Conservation (phyloP, 2,113 vertebrate genomes). For the Phaethornis superciliosus region DNA sequence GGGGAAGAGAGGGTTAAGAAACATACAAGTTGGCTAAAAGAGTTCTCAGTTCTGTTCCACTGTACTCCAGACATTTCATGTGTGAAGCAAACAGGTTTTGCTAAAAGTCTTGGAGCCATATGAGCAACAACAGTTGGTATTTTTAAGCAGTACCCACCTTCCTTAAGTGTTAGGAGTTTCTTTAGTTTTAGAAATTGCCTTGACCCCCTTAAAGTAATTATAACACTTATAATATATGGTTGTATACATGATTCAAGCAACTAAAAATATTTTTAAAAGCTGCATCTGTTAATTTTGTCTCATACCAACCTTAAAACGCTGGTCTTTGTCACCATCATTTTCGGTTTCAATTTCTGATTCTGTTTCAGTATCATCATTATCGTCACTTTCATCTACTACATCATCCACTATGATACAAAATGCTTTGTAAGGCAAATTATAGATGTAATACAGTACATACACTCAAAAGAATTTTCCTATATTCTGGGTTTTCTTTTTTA, state of each 20-base stretch:
- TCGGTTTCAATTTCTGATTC: conserved; percentile 90
- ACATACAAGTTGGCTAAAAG: not conserved
- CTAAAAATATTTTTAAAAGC: not conserved
- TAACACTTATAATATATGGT: not conserved
- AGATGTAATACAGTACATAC: conserved; percentile 34
- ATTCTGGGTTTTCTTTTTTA: not conserved
- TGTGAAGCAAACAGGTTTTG: not conserved
- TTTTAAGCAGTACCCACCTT: not conserved
- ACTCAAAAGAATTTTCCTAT: not conserved
- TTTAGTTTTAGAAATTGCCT: not conserved
- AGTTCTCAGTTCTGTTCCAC: not conserved
- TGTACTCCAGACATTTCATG: not conserved
- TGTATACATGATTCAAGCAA: not conserved
- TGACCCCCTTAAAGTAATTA: not conserved
- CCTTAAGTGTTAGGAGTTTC: not conserved
- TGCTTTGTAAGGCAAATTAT: conserved; percentile 48
- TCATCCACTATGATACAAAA: conserved; percentile 89
- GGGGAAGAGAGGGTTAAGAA: not conserved
- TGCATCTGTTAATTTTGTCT: not conserved
- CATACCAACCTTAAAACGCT: conserved; percentile 78
- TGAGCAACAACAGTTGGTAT: not conserved
- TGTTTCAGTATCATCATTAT: conserved; percentile 89
- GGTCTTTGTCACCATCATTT: conserved; percentile 90
- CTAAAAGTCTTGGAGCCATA: not conserved
- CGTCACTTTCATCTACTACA: conserved; percentile 95